Evolutionary conservation across 2,113 vertebrate genomes (phyloP), one percentile per base, ranked within the genome.

Genomic region (Phylloscopus trochiloides): DNA sequence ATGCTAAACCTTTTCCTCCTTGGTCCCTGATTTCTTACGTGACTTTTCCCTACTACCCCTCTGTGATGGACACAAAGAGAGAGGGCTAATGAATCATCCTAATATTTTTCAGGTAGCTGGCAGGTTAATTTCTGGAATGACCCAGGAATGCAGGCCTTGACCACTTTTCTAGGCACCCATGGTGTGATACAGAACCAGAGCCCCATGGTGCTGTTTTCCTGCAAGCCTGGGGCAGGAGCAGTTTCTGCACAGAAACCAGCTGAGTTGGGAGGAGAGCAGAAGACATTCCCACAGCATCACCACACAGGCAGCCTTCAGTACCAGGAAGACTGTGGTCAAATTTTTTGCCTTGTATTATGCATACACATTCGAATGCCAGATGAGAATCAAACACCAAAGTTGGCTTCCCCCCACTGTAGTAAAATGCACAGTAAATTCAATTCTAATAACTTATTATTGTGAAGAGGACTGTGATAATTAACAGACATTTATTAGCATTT

Each of bases 401-500:
- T 86, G n/a, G 40, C 48, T 87, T 77, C n/a, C 34, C 57, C 52
- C 3, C 21, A 58, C 54, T 59, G 55, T 26, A 82, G 31, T 58
- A 79, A 93, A 96, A 90, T 11, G 15, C 76, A 63, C 47, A 61
- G 61, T 74, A 86, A 94, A 94, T 92, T 77, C 54, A 78, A 78
- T 75, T 92, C 63, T 92, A 80, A 20, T 72, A 94, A 66, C 32
- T 87, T 95, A 47, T 18, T 70, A 83, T 70, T 92, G 48, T 58
- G n/a, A 90, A 86, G 63, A 96, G 43, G 31, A 62, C 12, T 93
- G 62, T 72, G 68, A 62, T 91, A 94, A 95, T 94, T 94, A 95
- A 86, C 51, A 92, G 59, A 62, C 45, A 93, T 86, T 95, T 96
- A 96, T 90, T 88, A 94, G 61, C n/a, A 19, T 75, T 96, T 95